Conservation (phyloP, 2,113 vertebrate species). For the Nerophis ophidion region DNA sequence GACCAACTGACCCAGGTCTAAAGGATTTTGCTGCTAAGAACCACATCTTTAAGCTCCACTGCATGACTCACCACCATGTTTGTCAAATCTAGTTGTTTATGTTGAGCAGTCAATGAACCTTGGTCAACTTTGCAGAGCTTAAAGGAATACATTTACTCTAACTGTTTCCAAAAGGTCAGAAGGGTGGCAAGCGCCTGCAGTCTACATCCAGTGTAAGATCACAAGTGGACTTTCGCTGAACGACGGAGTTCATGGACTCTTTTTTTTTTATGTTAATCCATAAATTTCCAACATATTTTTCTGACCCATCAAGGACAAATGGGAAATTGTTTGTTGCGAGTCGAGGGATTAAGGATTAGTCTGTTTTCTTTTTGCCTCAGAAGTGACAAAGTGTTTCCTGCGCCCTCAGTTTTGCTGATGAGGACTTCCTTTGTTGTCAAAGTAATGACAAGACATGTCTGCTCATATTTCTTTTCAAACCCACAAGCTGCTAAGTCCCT, state of each 20-base stretch:
- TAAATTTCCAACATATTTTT: constrained; percentile 5
- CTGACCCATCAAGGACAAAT: constrained; percentile 6
- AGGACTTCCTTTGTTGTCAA: constrained; percentile 5
- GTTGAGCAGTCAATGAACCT: constrained; percentile 1
- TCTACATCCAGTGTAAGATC: constrained; percentile 34
- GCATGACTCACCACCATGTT: no score
- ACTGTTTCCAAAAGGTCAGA: constrained; percentile 37
- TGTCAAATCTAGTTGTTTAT: no score
- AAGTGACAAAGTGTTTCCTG: constrained; percentile 2
- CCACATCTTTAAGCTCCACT: no score
- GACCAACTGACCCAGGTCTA: no score
- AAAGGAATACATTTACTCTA: constrained; percentile 30
- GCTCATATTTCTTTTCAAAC: constrained; percentile 21
- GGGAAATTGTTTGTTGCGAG: neutral
- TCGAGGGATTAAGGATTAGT: neutral
- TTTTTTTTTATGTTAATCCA: constrained; percentile 8
- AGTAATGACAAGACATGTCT: constrained; percentile 16
- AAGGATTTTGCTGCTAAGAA: no score
- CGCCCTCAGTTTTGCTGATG: constrained; percentile 15
- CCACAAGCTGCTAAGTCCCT: constrained; percentile 8
- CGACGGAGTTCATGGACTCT: constrained; percentile 13
- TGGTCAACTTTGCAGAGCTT: constrained; percentile 11
- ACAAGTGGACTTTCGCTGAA: constrained; percentile 38
- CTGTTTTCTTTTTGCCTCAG: constrained; percentile 7
- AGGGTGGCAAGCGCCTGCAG: constrained; percentile 28